Conservation (phyloP, 2,888 invertebrate species). For the Siphlonurus alternatus region DNA sequence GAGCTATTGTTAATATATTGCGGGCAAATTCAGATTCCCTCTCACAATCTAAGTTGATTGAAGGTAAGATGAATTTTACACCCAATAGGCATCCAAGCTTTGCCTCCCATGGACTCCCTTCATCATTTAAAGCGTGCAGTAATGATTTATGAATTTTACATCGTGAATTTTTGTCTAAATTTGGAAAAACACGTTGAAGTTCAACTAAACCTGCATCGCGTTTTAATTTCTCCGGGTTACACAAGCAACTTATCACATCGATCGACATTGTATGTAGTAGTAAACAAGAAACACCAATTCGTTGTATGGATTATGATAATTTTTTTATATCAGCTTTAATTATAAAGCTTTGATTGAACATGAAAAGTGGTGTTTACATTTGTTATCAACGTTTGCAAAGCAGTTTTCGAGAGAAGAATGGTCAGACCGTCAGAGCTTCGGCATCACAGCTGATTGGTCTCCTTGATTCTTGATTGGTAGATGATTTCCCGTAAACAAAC, state of each 20-base stretch:
- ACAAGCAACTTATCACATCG: not conserved
- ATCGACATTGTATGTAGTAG: not conserved
- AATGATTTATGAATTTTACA: conserved; percentile 14
- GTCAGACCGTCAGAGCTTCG: too few species aligned
- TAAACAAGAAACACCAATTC: not conserved
- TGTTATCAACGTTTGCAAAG: too few species aligned
- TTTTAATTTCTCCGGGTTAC: conserved; percentile 14
- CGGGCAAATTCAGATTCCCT: conserved; percentile 16
- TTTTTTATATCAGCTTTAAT: not conserved
- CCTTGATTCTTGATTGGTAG: too few species aligned
- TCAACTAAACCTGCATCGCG: conserved; percentile 17
- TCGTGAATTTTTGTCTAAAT: conserved; percentile 13
- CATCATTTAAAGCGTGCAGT: conserved; percentile 14
- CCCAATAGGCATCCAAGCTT: conserved; percentile 28
- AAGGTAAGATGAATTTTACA: conserved; percentile 21
- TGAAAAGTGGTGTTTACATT: not conserved
- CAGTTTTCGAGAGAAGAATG: too few species aligned
- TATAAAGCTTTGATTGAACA: not conserved
- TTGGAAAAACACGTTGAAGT: conserved; percentile 15
- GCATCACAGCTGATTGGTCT: not conserved
- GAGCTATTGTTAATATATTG: conserved; percentile 18
- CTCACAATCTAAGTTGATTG: conserved; percentile 17
- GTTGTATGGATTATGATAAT: not conserved
- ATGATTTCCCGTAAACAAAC: too few species aligned
- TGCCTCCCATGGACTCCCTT: conserved; percentile 24